Conservation (phyloP, 1,140 invertebrate genomes). For the Aphaenogaster ashmeadi region DNA sequence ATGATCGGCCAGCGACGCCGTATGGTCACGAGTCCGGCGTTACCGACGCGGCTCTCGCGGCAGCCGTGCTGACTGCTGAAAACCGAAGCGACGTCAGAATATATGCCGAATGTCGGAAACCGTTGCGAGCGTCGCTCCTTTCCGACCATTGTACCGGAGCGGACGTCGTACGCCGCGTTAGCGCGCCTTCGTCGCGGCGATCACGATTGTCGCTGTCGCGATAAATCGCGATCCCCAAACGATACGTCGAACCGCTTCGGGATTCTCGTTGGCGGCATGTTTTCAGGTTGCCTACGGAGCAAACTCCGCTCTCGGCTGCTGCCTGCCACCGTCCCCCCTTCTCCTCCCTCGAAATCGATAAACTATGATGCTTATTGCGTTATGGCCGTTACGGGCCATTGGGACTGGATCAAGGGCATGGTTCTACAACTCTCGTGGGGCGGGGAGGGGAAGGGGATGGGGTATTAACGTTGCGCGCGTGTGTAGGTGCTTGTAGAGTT, state of each 20-base stretch:
- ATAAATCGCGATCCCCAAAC: neutral
- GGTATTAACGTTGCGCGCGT: conserved; percentile 24
- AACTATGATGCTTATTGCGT: conserved; percentile 61
- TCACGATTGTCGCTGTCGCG: neutral
- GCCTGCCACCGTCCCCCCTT: neutral
- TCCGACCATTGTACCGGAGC: neutral
- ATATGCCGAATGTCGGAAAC: conserved; percentile 33
- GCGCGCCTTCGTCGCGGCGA: neutral
- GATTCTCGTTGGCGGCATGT: neutral
- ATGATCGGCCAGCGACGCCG: conserved; percentile 61
- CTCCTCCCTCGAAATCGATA: conserved; percentile 40
- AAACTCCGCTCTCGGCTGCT: neutral
- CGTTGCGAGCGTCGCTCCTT: neutral
- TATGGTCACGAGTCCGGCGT: conserved; percentile 66
- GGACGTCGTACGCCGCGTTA: neutral
- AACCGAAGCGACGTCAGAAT: conserved; percentile 23
- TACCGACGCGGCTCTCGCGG: conserved; percentile 44
- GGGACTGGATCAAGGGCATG: conserved; percentile 61
- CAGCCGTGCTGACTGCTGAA: neutral
- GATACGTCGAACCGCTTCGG: neutral
- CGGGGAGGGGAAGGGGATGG: no score
- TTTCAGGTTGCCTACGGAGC: conserved; percentile 21
- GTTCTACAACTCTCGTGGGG: neutral
- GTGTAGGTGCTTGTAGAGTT: conserved; percentile 7
- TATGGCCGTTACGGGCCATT: conserved; percentile 43